Percentiles rank a stretch among this genome's conserved stretches.
Evolutionary conservation across 2,888 invertebrate genomes (phyloP).

Genomic region (Danaus chrysippus): DNA sequence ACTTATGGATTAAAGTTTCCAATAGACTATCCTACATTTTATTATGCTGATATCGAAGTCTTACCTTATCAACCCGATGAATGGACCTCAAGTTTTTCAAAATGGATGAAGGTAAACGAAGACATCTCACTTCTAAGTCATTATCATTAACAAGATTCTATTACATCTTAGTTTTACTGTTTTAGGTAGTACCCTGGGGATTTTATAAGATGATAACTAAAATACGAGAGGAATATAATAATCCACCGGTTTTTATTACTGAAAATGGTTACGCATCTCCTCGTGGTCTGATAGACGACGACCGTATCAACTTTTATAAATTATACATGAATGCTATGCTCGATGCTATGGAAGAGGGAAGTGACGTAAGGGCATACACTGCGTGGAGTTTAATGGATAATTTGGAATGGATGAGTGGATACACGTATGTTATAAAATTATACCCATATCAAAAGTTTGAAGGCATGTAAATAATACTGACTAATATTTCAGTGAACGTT

Average conservation of each 20-base stretch:
- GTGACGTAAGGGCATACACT: conserved; percentile 68
- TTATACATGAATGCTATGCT: conserved; percentile 57
- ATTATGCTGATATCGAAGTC: conserved; percentile 39
- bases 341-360: conserved; percentile 61
- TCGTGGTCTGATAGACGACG: conserved; percentile 55
- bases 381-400: conserved; percentile 81
- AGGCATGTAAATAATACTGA: background rate
- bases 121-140: background rate
- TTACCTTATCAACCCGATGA: conserved; percentile 27
- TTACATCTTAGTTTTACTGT: conserved; percentile 33
- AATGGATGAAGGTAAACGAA: conserved; percentile 28
- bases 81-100: conserved; percentile 33
- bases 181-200: conserved; percentile 73
- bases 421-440: conserved; percentile 53
- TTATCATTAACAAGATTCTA: background rate
- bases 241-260: conserved; percentile 74
- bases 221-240: conserved; percentile 63
- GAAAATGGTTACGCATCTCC: conserved; percentile 73
- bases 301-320: conserved; percentile 55
- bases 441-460: background rate
- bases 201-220: conserved; percentile 74
- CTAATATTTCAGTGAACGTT: conserved; percentile 62
- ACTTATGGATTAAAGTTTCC: conserved; percentile 40
- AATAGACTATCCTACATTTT: conserved; percentile 36
- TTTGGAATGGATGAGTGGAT: conserved; percentile 80